phyloP scores from a whole-genome alignment of 2,888 invertebrate species.

The Endomychus coccineus region DNA sequence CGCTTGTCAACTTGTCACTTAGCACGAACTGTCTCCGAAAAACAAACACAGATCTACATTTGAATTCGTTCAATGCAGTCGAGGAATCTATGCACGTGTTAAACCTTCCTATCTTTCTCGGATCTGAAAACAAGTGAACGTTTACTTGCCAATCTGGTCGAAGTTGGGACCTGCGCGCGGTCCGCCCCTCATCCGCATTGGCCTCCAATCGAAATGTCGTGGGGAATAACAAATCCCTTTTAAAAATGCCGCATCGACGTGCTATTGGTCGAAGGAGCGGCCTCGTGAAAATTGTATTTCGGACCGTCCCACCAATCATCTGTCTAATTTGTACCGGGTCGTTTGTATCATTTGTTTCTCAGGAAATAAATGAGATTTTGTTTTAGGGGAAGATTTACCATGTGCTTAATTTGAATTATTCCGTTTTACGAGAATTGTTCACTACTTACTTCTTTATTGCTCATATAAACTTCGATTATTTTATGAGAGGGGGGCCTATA shows the following conservation, averaged over 20 bases:
- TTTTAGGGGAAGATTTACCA: constrained; percentile 43
- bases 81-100: constrained; percentile 25
- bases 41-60: constrained; percentile 4
- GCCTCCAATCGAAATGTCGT: constrained; percentile 23
- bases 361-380: constrained; percentile 44
- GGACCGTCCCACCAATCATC: constrained; percentile 35
- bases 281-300: constrained; percentile 14
- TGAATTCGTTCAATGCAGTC: constrained; percentile 4
- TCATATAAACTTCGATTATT: constrained; percentile 32
- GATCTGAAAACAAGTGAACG: constrained; percentile 43
- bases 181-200: constrained; percentile 28
- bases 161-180: constrained; percentile 29
- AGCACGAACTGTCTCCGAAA: background rate
- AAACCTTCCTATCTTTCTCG: constrained; percentile 35
- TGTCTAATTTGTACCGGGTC: constrained; percentile 34
- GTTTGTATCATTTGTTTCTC: constrained; percentile 40
- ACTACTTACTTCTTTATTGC: constrained; percentile 21
- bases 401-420: constrained; percentile 44
- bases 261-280: constrained; percentile 31
- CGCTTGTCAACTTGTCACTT: background rate
- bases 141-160: constrained; percentile 33
- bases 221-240: constrained; percentile 26
- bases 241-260: constrained; percentile 27
- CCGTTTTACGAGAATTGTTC: constrained; percentile 29
- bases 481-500: constrained; percentile 25